A percentile compares a stretch with the other conserved stretches of the same genome.
Evolutionary conservation across 2,113 vertebrate genomes (phyloP).

Genomic region (Tupaia chinensis): DNA sequence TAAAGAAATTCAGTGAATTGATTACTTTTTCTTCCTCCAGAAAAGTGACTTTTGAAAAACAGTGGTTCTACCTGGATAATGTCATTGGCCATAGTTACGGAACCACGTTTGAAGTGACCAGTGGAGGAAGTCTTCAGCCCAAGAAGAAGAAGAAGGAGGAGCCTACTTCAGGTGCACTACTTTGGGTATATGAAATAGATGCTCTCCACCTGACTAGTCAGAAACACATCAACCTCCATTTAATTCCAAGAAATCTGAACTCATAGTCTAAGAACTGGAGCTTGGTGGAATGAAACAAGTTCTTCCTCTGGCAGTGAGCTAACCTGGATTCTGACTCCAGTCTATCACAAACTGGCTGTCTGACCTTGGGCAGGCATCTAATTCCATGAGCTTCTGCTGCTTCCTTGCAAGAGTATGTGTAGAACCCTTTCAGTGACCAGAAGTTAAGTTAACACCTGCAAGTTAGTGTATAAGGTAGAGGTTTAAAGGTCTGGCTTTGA

Average conservation of each 20-base stretch:
- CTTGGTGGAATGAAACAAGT: neutral
- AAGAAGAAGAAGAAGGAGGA: slow-evolving; percentile 87
- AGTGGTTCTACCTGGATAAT: slow-evolving; percentile 96
- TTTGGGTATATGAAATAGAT: neutral
- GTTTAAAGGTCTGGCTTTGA: neutral
- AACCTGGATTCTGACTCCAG: neutral
- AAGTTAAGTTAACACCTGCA: neutral
- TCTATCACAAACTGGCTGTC: neutral
- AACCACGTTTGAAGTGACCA: slow-evolving; percentile 93
- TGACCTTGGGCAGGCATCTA: neutral
- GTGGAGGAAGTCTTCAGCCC: slow-evolving; percentile 92
- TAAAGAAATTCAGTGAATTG: slow-evolving; percentile 50
- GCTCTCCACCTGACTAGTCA: neutral
- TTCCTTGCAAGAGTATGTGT: neutral
- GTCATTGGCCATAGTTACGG: slow-evolving; percentile 93
- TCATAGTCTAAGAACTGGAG: neutral
- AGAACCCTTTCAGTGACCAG: neutral
- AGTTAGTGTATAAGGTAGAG: neutral
- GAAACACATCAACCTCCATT: neutral
- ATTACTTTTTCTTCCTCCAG: slow-evolving; percentile 85
- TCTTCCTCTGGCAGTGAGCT: neutral
- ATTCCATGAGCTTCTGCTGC: neutral
- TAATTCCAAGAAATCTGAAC: slow-evolving; percentile 14
- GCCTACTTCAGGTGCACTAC: slow-evolving; percentile 87
- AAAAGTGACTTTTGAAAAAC: slow-evolving; percentile 97